Base-by-base conservation (phyloP, 2,113 vertebrate genomes). In the Melospiza melodia region DNA sequence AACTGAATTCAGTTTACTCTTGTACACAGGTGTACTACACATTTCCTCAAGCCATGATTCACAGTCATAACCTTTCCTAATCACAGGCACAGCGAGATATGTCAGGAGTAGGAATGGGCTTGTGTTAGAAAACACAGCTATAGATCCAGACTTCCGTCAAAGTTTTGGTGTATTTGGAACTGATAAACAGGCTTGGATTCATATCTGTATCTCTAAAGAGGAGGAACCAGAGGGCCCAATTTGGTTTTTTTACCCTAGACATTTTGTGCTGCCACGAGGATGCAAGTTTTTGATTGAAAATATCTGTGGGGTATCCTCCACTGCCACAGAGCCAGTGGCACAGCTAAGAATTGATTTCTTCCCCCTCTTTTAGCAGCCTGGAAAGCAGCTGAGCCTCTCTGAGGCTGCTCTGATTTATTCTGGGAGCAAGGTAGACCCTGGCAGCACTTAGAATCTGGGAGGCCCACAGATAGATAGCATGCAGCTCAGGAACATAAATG, bases 1-100 rank as follows among this genome's bases (percentile, higher is more conserved):
- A 93, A 95, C 97, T 84, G 95, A 97, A 97, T 97, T 96, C 94
- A 96, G 97, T 96, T 96, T 97, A 96, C 94, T 92, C 66, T 86
- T 94, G 94, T 95, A 97, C 96, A 92, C 92, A 96, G 94, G 95
- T 95, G 95, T 94, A 86, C 86, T 88, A 88, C 93, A 92, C 89
- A 80, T 95, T 85, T 94, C 90, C 90, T 96, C 77, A 78, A 95
- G 92, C 85, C 87, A 93, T 94, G 96, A 97, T 97, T 97, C 96
- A 96, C 81, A 94, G 89, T 49, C 72, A 95, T 96, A 97, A 97
- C 93, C 95, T 96, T 97, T 97, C 90, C 80, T 96, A 96, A 96
- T 97, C 94, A 97, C 87, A 88, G 85, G 48, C 94, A 95, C 94
- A 96, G 95, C 37, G 28, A 95, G 94, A 93, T 94, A 80, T 89